phyloP scores from a whole-genome alignment of 2,888 invertebrate genomes.

The Thysanoteuthis rhombus region DNA sequence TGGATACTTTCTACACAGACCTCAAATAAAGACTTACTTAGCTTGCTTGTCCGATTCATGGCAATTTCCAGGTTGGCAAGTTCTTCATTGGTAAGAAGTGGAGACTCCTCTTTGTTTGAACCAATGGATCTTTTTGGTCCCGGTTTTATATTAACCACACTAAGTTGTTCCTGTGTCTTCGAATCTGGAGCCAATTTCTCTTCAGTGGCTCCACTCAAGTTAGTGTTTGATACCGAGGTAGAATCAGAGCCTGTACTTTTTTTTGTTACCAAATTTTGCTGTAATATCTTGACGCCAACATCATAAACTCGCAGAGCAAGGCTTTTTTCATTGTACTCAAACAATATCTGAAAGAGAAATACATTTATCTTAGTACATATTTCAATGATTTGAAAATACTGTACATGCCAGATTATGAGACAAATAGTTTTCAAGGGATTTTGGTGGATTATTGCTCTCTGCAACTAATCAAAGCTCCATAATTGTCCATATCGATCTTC shows the following conservation, averaged over 20 bases:
- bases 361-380: too few relatives aligned
- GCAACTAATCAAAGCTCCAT: too few relatives aligned
- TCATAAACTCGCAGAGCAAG: neutral
- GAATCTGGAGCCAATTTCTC: neutral
- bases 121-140: neutral
- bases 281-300: neutral
- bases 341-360: neutral
- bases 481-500: too few relatives aligned
- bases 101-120: neutral
- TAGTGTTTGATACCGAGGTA: neutral
- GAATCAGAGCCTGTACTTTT: neutral
- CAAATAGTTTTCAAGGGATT: too few relatives aligned
- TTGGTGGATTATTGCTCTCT: too few relatives aligned
- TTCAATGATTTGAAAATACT: too few relatives aligned
- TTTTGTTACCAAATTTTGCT: neutral
- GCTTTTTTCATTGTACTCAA: neutral
- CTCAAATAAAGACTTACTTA: constrained; percentile 13
- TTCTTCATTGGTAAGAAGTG: neutral
- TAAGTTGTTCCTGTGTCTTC: neutral
- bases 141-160: neutral
- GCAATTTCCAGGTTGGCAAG: neutral
- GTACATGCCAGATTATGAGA: too few relatives aligned
- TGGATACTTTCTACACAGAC: too few relatives aligned
- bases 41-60: neutral
- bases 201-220: neutral